Evolutionary conservation across 2,797 vertebrate species (phyloP).

Genomic region (Pangasius mekongensis): DNA sequence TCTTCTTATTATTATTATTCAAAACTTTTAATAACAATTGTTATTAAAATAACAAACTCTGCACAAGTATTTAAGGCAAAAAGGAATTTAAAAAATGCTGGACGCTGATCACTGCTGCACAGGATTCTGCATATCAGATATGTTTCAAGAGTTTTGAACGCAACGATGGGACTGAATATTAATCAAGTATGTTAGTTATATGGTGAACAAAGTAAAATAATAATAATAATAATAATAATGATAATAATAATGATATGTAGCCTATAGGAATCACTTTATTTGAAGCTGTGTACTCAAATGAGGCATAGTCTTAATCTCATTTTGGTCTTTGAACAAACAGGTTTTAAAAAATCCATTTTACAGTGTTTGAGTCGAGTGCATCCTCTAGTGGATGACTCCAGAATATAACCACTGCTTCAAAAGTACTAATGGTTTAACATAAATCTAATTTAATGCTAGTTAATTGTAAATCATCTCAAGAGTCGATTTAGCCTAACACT

Average conservation of each 20-base stretch:
- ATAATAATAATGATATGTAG: neutral
- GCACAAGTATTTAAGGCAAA: neutral
- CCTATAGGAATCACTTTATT: constrained; percentile 42
- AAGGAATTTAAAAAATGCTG: neutral
- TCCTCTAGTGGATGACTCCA: constrained; percentile 62
- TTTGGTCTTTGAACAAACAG: neutral
- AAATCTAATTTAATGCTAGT: neutral
- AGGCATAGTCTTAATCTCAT: neutral
- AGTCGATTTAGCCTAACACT: neutral
- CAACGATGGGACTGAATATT: neutral
- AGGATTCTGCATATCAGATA: neutral
- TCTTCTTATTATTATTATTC: neutral
- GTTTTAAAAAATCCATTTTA: neutral
- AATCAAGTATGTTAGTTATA: neutral
- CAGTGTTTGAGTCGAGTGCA: constrained; percentile 33
- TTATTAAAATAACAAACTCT: neutral
- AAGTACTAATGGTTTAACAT: neutral
- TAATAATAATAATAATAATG: too few species aligned
- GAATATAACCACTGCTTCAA: neutral
- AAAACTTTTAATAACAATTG: neutral
- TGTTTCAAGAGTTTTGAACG: neutral
- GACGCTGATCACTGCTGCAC: neutral
- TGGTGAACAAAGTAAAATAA: neutral
- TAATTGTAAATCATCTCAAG: neutral
- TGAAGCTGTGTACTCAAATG: constrained; percentile 22